A percentile compares a stretch with the other conserved stretches of the same genome.
Evolutionary conservation across 2,113 vertebrate species (phyloP).

Genomic region (Mesembrinibis cayennensis): DNA sequence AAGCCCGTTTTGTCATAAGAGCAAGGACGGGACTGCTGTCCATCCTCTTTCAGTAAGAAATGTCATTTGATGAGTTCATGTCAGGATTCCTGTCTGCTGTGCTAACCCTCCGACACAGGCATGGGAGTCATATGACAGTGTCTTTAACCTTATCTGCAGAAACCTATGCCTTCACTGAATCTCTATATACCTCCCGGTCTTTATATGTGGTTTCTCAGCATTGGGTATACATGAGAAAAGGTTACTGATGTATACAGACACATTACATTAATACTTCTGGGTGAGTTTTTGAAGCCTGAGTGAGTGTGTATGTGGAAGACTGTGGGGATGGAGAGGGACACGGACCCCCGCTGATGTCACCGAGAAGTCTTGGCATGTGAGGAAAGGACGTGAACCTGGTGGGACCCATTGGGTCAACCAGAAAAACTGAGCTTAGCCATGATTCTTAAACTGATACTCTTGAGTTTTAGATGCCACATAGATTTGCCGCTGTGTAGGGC

Average conservation of each 20-base stretch:
- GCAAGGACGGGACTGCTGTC: not conserved
- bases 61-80: not conserved
- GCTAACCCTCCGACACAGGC: rapidly evolving
- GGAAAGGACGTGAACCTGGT: not conserved
- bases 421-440: not conserved
- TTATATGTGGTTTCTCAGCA: not conserved
- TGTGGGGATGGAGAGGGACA: not conserved
- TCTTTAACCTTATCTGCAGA: not conserved
- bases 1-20: not conserved
- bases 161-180: not conserved
- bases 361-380: not conserved
- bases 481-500: not conserved
- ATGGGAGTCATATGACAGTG: too few relatives aligned
- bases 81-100: not conserved
- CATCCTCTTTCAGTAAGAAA: not conserved
- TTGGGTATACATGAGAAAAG: not conserved
- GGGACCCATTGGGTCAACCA: not conserved
- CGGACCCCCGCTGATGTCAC: not conserved
- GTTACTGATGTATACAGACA: not conserved
- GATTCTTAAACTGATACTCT: not conserved
- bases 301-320: not conserved
- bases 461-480: not conserved
- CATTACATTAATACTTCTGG: not conserved
- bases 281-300: not conserved
- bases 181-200: not conserved